Evolutionary conservation across 2,797 vertebrate genomes (phyloP), one percentile per base, ranked within the genome.

Genomic region (Enteromius fasciolatus): DNA sequence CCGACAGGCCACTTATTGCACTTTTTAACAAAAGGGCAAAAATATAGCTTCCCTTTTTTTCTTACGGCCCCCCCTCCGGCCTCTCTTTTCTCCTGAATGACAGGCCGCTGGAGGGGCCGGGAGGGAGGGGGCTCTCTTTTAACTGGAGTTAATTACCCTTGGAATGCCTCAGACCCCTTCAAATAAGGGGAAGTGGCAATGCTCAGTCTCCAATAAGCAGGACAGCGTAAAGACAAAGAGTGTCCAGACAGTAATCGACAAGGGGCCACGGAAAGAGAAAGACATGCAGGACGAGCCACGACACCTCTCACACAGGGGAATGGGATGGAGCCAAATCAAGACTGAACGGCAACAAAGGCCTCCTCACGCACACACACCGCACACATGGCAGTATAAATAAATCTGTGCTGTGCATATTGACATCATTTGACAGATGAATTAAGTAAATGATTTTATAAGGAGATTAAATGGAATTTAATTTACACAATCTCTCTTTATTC

Each of bases 121-220:
- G 70, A 28, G 46, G 75, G 31, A 57, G 75, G 54, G 81, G 78
- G 68, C n/a, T 95, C 91, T 87, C 95, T 96, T 96, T 96, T 97
- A 96, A 96, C 93, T 93, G 84, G 93, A 95, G 96, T 96, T 96
- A 98, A 98, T 97, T 97, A 97, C 96, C 88, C 82, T 93, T 90
- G 95, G 93, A 97, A 96, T 92, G 91, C 92, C 91, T 92, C 88
- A 93, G 94, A 94, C 94, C 94, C 92, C 93, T 94, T 91, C 94
- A 95, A 95, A 96, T 93, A 94, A 94, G 94, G 92, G 93, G 94
- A 92, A 91, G 91, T 90, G 84, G 90, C 91, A 89, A 93, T 90
- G 92, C 92, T 91, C 92, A 93, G 91, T 92, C 91, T 92, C 90
- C 94, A 95, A 95, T 89, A 89, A 95, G 93, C 92, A 92, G 91